phyloP scores from a whole-genome alignment of 2,888 invertebrate species.

The Podabrus alpinus region DNA sequence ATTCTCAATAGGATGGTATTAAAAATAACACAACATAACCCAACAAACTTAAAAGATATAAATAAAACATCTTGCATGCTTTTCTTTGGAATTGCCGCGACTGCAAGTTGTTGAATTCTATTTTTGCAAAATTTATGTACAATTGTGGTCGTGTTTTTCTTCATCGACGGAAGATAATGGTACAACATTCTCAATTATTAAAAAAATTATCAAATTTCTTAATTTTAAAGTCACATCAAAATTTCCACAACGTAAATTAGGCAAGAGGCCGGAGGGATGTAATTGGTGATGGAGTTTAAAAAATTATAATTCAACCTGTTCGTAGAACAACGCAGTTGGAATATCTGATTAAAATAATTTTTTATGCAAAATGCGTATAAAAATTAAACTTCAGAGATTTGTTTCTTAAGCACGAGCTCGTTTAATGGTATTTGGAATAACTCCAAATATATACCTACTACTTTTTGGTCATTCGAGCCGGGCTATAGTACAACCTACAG shows the following conservation, averaged over 20 bases:
- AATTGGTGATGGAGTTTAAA: neutral
- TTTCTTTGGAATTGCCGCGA: constrained; percentile 23
- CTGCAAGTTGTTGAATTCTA: neutral
- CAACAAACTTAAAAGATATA: constrained; percentile 26
- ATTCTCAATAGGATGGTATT: constrained; percentile 32
- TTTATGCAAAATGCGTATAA: neutral
- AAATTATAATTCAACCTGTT: neutral
- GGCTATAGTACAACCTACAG: neutral
- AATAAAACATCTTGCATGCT: constrained; percentile 32
- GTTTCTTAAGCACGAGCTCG: neutral
- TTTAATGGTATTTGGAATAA: neutral
- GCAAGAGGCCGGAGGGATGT: no score
- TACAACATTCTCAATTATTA: neutral
- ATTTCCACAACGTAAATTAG: no score
- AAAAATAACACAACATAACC: constrained; percentile 33
- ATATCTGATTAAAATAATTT: neutral
- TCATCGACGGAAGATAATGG: neutral
- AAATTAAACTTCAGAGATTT: neutral
- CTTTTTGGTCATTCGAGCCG: neutral
- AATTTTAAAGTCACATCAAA: no score
- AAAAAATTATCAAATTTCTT: neutral
- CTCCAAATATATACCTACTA: neutral
- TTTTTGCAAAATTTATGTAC: neutral
- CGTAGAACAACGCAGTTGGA: neutral
- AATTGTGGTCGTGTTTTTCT: constrained; percentile 1